Percentiles rank a stretch among this genome's conserved stretches.
Conservation (phyloP, 92 coral and sea anemone genomes). For the Porites divaricata region DNA sequence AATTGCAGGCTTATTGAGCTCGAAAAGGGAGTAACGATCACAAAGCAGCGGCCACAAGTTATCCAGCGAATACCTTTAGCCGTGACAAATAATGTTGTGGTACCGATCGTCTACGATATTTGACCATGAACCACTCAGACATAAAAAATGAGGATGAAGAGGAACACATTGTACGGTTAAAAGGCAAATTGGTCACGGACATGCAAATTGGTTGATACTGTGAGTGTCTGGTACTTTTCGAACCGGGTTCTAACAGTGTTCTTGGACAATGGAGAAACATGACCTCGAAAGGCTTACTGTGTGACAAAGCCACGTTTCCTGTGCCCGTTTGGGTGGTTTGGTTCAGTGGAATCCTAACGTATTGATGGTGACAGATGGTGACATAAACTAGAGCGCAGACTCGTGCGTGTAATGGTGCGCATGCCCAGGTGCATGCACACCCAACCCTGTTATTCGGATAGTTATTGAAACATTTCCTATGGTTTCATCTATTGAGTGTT, state of each 20-base stretch:
- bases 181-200: too few relatives aligned
- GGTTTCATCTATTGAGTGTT: too few relatives aligned
- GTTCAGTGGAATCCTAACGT: too few relatives aligned
- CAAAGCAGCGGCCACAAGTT: neutral
- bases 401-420: neutral
- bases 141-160: neutral
- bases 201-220: too few relatives aligned
- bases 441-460: neutral
- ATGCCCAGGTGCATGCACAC: neutral
- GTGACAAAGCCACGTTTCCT: too few relatives aligned
- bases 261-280: too few relatives aligned
- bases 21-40: constrained; percentile 11
- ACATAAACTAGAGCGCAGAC: neutral
- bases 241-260: too few relatives aligned
- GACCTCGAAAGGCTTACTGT: too few relatives aligned
- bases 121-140: neutral
- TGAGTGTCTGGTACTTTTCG: too few relatives aligned
- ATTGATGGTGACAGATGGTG: neutral
- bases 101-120: constrained; percentile 17
- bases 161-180: too few relatives aligned
- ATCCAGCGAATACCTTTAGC: constrained; percentile 18
- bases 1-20: constrained; percentile 21
- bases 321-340: too few relatives aligned
- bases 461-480: too few relatives aligned
- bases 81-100: constrained; percentile 15